Evolutionary conservation across 2,113 vertebrate species (phyloP).

Genomic region (Varanus salvator): DNA sequence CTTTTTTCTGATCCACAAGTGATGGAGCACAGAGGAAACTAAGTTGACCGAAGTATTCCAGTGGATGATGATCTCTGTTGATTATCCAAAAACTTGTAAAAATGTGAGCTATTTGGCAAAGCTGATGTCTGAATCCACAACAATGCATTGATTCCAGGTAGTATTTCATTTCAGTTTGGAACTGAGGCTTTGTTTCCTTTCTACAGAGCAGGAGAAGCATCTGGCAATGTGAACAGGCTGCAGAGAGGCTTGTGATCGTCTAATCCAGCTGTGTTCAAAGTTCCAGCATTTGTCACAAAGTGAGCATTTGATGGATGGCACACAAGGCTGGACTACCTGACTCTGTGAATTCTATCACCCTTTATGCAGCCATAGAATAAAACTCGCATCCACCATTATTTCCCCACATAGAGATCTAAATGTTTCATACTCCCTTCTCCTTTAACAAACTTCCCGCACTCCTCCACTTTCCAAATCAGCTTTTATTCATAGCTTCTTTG

Average conservation of each 20-base stretch:
- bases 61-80: neutral
- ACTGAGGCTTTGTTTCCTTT: constrained; percentile 28
- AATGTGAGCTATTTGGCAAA: neutral
- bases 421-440: constrained; percentile 61
- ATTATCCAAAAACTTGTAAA: neutral
- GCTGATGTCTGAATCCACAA: neutral
- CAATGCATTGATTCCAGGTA: constrained; percentile 47
- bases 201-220: constrained; percentile 56
- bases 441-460: constrained; percentile 59
- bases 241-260: constrained; percentile 59
- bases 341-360: constrained; percentile 71
- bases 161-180: constrained; percentile 54
- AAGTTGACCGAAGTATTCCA: neutral
- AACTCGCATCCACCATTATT: constrained; percentile 58
- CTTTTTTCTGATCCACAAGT: neutral
- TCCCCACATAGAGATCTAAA: constrained; percentile 65
- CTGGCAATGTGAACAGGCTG: constrained; percentile 46
- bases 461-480: constrained; percentile 20
- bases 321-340: constrained; percentile 56
- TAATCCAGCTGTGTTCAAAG: constrained; percentile 73
- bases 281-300: constrained; percentile 66
- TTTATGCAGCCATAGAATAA: constrained; percentile 70
- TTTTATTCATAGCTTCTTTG: constrained; percentile 61
- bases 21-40: neutral
- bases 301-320: constrained; percentile 65